Conservation (phyloP, 2,797 vertebrate species). For the Manis crassicaudata region DNA sequence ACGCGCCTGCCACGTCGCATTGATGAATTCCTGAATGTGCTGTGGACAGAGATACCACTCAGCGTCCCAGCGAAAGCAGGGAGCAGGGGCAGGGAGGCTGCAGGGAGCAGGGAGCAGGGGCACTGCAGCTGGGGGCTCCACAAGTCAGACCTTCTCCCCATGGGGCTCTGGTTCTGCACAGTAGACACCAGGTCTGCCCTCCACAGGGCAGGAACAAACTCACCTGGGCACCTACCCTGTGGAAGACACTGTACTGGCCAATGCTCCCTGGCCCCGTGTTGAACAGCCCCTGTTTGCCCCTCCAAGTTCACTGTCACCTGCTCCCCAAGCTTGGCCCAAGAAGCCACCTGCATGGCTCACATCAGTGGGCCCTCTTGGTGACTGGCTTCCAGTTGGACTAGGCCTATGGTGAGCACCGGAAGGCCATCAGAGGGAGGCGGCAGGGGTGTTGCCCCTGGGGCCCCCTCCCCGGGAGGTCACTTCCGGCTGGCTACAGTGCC, state of each 20-base stretch:
- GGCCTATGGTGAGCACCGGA: not conserved
- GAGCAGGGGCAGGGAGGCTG: too few species aligned
- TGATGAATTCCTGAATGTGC: slow-evolving; percentile 93
- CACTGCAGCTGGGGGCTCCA: not conserved
- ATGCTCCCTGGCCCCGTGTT: not conserved
- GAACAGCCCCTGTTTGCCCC: not conserved
- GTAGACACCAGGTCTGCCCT: not conserved
- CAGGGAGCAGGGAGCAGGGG: too few species aligned
- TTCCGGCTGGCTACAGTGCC: too few species aligned
- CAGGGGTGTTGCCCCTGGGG: not conserved
- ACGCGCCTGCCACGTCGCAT: slow-evolving; percentile 89
- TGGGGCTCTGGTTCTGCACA: not conserved
- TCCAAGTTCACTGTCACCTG: too few species aligned
- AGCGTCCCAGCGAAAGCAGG: too few species aligned
- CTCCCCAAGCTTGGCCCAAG: not conserved
- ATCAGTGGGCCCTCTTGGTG: not conserved
- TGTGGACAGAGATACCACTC: slow-evolving; percentile 73
- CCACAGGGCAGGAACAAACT: not conserved
- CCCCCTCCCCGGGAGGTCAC: not conserved
- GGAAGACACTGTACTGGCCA: not conserved
- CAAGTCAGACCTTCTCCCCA: not conserved
- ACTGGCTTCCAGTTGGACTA: not conserved
- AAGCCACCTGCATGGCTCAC: not conserved
- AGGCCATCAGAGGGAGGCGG: not conserved
- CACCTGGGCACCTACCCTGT: too few species aligned